These are phyloP conservation scores for Ladona fulva DNA, from an alignment of 1,140 invertebrate species.

Conservation along the genomic window DNA sequence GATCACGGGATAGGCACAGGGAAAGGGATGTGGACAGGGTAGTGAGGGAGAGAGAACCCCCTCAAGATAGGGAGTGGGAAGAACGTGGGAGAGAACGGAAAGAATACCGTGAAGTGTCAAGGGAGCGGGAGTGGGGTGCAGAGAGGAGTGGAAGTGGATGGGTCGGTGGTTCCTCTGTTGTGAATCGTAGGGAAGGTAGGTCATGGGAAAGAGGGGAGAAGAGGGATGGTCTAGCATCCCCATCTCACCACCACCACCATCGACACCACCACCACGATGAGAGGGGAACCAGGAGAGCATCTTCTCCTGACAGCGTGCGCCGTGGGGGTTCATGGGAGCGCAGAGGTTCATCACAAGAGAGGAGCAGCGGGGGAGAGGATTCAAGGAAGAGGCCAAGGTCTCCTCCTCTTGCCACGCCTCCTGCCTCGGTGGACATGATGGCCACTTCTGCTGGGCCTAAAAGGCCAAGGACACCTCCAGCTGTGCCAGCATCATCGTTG, in stretches of 20 bases:
- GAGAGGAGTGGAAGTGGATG: conserved; percentile 22
- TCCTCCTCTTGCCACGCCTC: neutral
- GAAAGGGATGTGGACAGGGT: conserved; percentile 31
- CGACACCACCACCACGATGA: conserved; percentile 20
- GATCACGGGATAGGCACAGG: conserved; percentile 29
- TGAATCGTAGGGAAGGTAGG: conserved; percentile 17
- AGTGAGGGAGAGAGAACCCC: conserved; percentile 30
- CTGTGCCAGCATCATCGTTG: conserved; percentile 14
- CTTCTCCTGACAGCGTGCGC: neutral
- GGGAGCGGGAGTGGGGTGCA: conserved; percentile 35
- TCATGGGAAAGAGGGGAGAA: conserved; percentile 17
- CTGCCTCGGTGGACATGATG: neutral
- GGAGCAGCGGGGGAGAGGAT: neutral
- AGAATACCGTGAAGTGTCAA: conserved; percentile 25
- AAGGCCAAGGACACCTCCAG: conserved; percentile 23
- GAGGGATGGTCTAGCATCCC: conserved; percentile 25
- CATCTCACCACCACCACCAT: conserved; percentile 19
- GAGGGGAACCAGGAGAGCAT: conserved; percentile 19
- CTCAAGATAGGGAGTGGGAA: conserved; percentile 30
- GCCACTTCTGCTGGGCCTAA: conserved; percentile 8
- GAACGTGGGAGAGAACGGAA: conserved; percentile 31
- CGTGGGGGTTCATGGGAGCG: neutral
- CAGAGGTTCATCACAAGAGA: neutral
- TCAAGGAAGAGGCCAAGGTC: conserved; percentile 13
- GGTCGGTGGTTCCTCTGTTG: conserved; percentile 15